Percentiles rank a stretch among this genome's conserved stretches.
Conservation (phyloP, 2,888 invertebrate genomes). For the Galerucella calmariensis region DNA sequence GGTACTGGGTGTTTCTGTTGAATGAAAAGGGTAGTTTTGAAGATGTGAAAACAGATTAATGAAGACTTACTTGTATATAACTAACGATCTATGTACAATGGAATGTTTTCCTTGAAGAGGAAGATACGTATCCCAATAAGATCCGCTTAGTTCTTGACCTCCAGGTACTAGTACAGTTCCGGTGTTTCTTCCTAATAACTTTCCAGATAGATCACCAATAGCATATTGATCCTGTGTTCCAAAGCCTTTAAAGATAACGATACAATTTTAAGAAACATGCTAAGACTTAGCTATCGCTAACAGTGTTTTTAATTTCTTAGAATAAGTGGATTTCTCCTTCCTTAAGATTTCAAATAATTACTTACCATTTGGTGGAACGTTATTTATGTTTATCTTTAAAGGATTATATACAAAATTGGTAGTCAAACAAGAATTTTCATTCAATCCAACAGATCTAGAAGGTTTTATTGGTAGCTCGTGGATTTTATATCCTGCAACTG, state of each 20-base stretch:
- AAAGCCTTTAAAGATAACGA: slow-evolving; percentile 66
- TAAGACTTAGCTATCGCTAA: background rate
- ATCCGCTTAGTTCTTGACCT: slow-evolving; percentile 78
- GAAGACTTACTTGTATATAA: slow-evolving; percentile 74
- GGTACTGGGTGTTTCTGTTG: slow-evolving; percentile 66
- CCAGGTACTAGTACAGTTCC: slow-evolving; percentile 76
- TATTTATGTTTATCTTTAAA: slow-evolving; percentile 67
- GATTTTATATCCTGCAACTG: slow-evolving; percentile 77
- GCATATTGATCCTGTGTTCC: slow-evolving; percentile 92
- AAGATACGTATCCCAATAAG: slow-evolving; percentile 86
- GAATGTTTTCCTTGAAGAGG: slow-evolving; percentile 85
- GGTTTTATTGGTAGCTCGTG: slow-evolving; percentile 77
- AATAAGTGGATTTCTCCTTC: too few relatives aligned
- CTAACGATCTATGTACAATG: slow-evolving; percentile 83
- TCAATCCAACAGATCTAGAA: slow-evolving; percentile 64
- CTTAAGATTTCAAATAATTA: background rate
- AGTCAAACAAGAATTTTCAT: slow-evolving; percentile 71
- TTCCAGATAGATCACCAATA: slow-evolving; percentile 89
- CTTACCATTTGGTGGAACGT: slow-evolving; percentile 75
- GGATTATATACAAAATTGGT: slow-evolving; percentile 86
- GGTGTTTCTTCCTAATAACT: slow-evolving; percentile 79
- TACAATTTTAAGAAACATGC: background rate
- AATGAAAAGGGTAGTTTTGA: background rate
- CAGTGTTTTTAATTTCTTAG: too few relatives aligned
- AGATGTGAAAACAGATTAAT: slow-evolving; percentile 2